Evolutionary conservation across 1,140 invertebrate genomes (phyloP), one percentile per base, ranked within the genome.

Genomic region (Wiebesia pumilae): DNA sequence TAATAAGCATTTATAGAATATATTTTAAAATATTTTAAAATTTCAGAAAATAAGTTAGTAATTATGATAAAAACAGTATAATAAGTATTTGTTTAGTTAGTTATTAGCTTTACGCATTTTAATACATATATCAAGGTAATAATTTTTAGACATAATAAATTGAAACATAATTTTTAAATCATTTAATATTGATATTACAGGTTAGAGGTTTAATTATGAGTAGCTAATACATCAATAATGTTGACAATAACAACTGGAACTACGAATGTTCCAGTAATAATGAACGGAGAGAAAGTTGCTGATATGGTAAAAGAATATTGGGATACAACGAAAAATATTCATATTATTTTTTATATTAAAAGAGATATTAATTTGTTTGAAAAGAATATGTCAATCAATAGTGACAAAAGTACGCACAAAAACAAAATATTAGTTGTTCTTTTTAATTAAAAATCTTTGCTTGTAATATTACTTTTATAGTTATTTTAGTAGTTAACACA

Each of bases 281-380:
- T 96, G 95, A 96, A 96, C 87, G 95, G 95, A 40, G 95, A 96
- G 89, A 95, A 95, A 88, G 95, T 94, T 0, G 90, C 95, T 0
- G 95, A 96, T 88, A 94, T 96, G 93, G 95, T 96, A 27, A 96
- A 96, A 90, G 90, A 95, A 90, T 93, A 94, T 87, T 95, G 95
- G 95, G 91, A 91, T 78, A 82, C 47, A 10, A 21, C 16, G 21
- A 7, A 79, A 38, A 65, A 84, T 40, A 33, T 43, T 54, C 19
- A 65, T 27, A 81, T 40, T n/a, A n/a, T n/a, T n/a, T n/a, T n/a
- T n/a, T n/a, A n/a, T n/a, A n/a, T n/a, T n/a, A n/a, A 40, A 62
- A 12, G 2, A 54, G 51, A 54, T 10, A 54, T 54, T 54, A 54
- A 54, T 54, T 54, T 54, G 10, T 2, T 19, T 16, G 51, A 54